phyloP scores from a whole-genome alignment of 2,113 vertebrate species.

The Amazona vittata region DNA sequence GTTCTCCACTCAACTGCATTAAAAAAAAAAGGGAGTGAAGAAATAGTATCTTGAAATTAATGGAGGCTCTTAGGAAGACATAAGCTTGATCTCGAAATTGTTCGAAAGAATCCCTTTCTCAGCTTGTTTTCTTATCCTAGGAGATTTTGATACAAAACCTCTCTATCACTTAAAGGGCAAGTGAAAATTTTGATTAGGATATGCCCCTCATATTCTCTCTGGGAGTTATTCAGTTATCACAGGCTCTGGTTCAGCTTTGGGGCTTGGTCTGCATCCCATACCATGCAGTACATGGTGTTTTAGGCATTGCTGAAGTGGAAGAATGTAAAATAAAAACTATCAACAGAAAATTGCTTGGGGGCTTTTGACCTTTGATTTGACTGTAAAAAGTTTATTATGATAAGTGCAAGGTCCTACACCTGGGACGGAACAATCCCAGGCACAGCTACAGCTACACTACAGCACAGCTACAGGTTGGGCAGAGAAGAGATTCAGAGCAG shows the following conservation, averaged over 20 bases:
- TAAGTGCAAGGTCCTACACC: no score
- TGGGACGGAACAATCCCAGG: no score
- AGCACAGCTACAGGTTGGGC: no score
- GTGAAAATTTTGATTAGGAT: background rate
- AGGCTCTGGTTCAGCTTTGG: background rate
- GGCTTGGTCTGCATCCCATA: accelerated
- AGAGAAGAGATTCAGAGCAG: no score
- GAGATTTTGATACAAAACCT: background rate
- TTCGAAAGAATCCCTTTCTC: background rate
- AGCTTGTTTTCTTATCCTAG: background rate
- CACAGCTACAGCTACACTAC: no score
- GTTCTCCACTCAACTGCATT: background rate
- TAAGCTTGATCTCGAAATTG: background rate
- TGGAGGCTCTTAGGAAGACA: background rate
- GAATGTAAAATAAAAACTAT: background rate
- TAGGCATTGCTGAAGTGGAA: background rate
- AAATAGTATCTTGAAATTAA: background rate
- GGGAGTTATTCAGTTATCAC: background rate
- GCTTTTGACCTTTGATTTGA: background rate
- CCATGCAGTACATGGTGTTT: accelerated
- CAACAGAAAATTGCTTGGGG: background rate
- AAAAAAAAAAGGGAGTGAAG: background rate
- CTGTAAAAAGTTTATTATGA: background rate
- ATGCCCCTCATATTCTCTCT: background rate
- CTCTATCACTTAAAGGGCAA: background rate